These are phyloP conservation scores for Caloenas nicobarica DNA, from an alignment of 2,113 vertebrate species.

Conservation along the genomic window DNA sequence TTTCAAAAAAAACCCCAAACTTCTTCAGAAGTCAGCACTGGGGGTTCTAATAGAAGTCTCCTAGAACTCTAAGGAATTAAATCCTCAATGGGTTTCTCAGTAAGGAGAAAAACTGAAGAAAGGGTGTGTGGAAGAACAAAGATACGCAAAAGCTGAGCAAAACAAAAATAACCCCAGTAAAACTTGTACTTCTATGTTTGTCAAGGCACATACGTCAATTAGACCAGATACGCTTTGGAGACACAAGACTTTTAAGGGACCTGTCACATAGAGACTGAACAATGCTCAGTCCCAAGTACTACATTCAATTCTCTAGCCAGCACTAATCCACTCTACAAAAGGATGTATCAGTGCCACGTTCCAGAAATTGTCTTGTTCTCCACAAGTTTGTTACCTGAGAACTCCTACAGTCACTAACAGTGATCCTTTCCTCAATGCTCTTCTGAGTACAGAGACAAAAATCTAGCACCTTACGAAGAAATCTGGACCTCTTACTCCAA, in stretches of 20 bases:
- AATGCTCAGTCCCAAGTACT: not conserved
- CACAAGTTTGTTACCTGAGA: not conserved
- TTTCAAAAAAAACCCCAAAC: not conserved
- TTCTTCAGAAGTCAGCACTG: not conserved
- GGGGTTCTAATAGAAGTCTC: not conserved
- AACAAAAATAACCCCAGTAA: not conserved
- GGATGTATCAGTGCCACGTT: not conserved
- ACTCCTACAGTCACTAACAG: not conserved
- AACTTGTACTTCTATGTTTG: not conserved
- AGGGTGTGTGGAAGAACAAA: not conserved
- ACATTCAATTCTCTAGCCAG: not conserved
- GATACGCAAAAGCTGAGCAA: not conserved
- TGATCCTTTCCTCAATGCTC: not conserved
- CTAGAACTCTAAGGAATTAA: not conserved
- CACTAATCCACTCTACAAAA: not conserved
- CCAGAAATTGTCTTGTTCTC: not conserved
- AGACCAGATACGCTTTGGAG: not conserved
- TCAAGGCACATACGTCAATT: not conserved
- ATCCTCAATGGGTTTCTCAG: not conserved
- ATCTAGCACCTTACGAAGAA: not conserved
- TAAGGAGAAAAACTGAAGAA: not conserved
- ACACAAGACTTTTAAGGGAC: not conserved
- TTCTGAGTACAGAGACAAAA: not conserved
- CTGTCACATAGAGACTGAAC: not conserved
- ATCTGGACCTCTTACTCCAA: not conserved